Evolutionary conservation across 2,888 invertebrate species (phyloP).

Genomic region (Amphipoea lucens): DNA sequence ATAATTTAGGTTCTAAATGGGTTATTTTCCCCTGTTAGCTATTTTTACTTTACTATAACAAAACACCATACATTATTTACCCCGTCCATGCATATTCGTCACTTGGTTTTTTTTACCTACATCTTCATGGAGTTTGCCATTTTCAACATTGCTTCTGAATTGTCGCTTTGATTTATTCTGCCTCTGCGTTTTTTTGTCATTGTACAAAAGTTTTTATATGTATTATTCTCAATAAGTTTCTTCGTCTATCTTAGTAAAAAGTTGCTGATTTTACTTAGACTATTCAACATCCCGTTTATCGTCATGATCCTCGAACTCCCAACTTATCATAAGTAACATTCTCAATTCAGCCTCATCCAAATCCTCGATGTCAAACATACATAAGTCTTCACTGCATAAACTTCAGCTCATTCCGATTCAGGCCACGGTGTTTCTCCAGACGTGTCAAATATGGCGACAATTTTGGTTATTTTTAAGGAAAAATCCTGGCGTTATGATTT

Average conservation of each 20-base stretch:
- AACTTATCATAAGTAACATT: constrained; percentile 57
- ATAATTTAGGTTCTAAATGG: constrained; percentile 15
- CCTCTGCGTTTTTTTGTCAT: neutral
- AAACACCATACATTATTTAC: neutral
- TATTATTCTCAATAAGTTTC: neutral
- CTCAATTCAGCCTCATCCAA: constrained; percentile 43
- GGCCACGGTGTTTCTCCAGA: constrained; percentile 63
- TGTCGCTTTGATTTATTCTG: neutral
- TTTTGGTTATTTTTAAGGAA: constrained; percentile 71
- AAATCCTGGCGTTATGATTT: constrained; percentile 72
- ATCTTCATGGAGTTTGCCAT: neutral
- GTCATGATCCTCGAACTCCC: constrained; percentile 8
- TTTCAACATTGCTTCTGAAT: neutral
- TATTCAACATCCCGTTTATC: constrained; percentile 8
- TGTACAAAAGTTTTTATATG: neutral
- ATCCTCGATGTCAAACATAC: constrained; percentile 56
- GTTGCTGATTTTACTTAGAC: neutral
- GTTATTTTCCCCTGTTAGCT: constrained; percentile 16
- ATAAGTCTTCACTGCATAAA: constrained; percentile 49
- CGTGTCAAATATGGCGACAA: constrained; percentile 76
- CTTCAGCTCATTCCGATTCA: constrained; percentile 73
- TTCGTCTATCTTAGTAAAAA: neutral
- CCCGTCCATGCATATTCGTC: too few species aligned
- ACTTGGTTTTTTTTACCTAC: constrained; percentile 1
- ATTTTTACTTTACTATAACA: constrained; percentile 1